Conservation (phyloP, 2,797 vertebrate genomes). For the Myotis pilosus region DNA sequence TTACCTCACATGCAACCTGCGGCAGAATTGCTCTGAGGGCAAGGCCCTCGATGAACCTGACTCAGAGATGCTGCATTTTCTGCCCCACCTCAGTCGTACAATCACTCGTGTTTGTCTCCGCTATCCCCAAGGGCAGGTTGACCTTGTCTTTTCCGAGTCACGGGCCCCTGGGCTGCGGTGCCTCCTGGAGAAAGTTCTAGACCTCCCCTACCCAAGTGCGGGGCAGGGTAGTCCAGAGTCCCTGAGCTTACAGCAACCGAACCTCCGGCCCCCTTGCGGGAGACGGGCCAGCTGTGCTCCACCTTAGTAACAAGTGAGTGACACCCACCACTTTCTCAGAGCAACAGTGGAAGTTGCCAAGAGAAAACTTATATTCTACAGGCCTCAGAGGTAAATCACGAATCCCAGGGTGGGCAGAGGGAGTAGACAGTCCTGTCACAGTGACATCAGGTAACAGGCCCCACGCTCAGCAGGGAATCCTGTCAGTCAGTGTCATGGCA, state of each 20-base stretch:
- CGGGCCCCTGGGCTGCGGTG: not conserved
- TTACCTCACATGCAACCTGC: not conserved
- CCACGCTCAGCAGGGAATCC: accelerated
- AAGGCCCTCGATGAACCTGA: not conserved
- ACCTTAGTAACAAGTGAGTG: not conserved
- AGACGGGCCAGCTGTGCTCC: accelerated
- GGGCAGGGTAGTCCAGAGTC: not conserved
- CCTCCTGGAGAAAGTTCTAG: not conserved
- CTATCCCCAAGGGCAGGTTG: not conserved
- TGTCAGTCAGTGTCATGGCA: not conserved
- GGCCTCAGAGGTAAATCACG: not conserved
- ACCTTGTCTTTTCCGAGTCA: not conserved
- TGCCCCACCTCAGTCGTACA: accelerated
- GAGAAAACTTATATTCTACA: not conserved
- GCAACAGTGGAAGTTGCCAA: not conserved
- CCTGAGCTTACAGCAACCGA: not conserved
- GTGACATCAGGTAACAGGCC: not conserved
- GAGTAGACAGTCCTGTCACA: not conserved
- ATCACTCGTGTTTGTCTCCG: accelerated
- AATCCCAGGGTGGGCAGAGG: not conserved
- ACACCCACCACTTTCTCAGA: not conserved
- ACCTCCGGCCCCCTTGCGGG: not conserved
- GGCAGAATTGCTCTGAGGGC: accelerated
- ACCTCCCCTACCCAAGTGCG: accelerated
- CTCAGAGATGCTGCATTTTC: not conserved